Evolutionary conservation across 2,113 vertebrate genomes (phyloP).

Genomic region (Planiliza haematocheilus): DNA sequence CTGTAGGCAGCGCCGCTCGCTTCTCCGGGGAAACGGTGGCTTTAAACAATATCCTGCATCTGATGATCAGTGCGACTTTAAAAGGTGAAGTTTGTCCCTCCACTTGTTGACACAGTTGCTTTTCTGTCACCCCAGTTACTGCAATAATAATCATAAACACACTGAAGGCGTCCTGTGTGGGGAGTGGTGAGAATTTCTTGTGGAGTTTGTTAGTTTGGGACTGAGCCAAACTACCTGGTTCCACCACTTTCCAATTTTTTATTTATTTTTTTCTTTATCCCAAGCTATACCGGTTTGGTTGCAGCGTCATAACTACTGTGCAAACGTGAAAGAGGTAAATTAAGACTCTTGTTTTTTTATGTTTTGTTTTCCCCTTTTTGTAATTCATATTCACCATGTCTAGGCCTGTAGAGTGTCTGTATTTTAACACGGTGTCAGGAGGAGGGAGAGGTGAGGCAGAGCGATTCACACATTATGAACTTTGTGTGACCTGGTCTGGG

Average conservation of each 20-base stretch:
- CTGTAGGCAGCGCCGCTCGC: background rate
- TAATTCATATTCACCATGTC: background rate
- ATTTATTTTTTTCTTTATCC: background rate
- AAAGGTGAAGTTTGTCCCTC: background rate
- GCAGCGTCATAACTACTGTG: too few relatives aligned
- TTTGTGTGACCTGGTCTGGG: constrained; percentile 41
- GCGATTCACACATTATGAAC: constrained; percentile 31
- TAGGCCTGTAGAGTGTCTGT: background rate
- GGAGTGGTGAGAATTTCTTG: too few relatives aligned
- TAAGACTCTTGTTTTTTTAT: background rate
- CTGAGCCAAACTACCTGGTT: background rate
- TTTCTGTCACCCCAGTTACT: too few relatives aligned
- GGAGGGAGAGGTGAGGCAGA: constrained; percentile 29
- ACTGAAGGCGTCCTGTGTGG: too few relatives aligned
- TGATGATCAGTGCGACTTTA: background rate
- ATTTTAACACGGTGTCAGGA: constrained; percentile 2
- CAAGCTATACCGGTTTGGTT: background rate
- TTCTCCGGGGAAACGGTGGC: constrained; percentile 10
- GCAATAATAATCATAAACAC: too few relatives aligned
- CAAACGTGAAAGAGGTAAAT: too few relatives aligned
- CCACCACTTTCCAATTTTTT: background rate
- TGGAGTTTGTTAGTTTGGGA: too few relatives aligned
- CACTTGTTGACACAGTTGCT: too few relatives aligned
- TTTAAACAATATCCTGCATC: constrained; percentile 23
- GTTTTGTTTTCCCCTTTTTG: background rate